Base-by-base conservation (phyloP, 2,888 invertebrate species). In the Cantharis rustica region DNA sequence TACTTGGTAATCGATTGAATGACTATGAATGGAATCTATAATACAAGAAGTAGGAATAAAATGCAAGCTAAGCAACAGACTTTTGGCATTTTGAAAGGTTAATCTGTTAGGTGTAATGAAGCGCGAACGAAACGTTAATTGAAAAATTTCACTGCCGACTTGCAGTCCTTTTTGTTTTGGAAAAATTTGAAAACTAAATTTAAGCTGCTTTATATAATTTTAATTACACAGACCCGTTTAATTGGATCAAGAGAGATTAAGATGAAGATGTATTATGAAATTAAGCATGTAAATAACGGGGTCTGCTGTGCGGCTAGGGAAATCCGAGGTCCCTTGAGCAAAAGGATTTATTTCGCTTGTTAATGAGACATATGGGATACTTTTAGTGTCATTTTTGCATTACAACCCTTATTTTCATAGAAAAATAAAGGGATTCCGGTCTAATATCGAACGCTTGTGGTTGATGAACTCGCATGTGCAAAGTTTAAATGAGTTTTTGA, bases 1-100 rank as follows among this genome's bases (percentile, higher is more conserved):
- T 71, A 69, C 71, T 76, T 61, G 64, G 75, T 80, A 83, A 83
- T 84, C 83, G 83, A 84, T 83, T 83, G 82, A 82, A 77, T 82
- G 81, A 77, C 81, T 82, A 83, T 84, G 84, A 84, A 84, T 83
- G 81, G 82, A 84, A 84, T 83, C 81, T 81, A 80, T 81, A 82
- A 81, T 80, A 79, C 77, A 63, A 17, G 74, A 69, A 61, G 71
- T 71, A 75, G 76, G 80, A 80, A 80, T 81, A 80, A 82, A 81
- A 80, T 80, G 80, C 80, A 71, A 74, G 76, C 72, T 79, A 78
- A 80, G 82, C 81, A 79, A 76, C 61, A 76, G 72, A 62, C 79
- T 73, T 76, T 76, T 75, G 75, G 79, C 79, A 71, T 73, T 79
- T 70, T 79, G 73, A 78, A 82, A 82, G 82, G 82, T 82, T 82